These are phyloP conservation scores for Saccostrea echinata DNA, from an alignment of 1,140 invertebrate genomes.

Conservation along the genomic window DNA sequence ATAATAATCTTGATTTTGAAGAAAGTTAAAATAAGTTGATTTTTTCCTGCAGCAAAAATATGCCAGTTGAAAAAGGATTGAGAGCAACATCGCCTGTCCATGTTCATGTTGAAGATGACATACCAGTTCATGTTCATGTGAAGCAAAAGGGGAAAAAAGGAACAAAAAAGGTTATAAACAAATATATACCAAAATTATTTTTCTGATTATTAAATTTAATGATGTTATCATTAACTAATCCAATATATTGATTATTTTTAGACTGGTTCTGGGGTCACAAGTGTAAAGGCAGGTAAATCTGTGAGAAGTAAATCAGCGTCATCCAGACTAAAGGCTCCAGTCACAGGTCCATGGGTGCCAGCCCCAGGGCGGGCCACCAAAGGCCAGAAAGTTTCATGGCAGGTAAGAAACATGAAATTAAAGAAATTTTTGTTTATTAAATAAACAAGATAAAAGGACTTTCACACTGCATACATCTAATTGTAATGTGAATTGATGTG, in stretches of 20 bases:
- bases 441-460: neutral
- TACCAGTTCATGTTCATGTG: constrained; percentile 77
- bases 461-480: neutral
- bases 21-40: no score
- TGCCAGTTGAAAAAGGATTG: constrained; percentile 70
- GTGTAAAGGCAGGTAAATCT: constrained; percentile 34
- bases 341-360: constrained; percentile 75
- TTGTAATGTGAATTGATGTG: neutral
- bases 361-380: constrained; percentile 76
- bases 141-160: constrained; percentile 73
- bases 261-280: constrained; percentile 27
- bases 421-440: neutral
- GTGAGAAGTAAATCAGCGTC: constrained; percentile 46
- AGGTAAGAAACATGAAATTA: constrained; percentile 67
- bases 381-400: constrained; percentile 73
- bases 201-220: neutral
- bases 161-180: constrained; percentile 49
- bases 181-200: neutral
- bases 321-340: constrained; percentile 71
- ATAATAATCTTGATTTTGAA: no score
- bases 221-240: neutral
- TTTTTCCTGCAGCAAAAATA: constrained; percentile 41
- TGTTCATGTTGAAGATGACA: constrained; percentile 77
- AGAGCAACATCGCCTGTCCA: constrained; percentile 77
- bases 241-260: constrained; percentile 36